A percentile compares a stretch with the other conserved stretches of the same genome.
Conservation (phyloP, 1,140 invertebrate genomes). For the Anoplophora glabripennis region DNA sequence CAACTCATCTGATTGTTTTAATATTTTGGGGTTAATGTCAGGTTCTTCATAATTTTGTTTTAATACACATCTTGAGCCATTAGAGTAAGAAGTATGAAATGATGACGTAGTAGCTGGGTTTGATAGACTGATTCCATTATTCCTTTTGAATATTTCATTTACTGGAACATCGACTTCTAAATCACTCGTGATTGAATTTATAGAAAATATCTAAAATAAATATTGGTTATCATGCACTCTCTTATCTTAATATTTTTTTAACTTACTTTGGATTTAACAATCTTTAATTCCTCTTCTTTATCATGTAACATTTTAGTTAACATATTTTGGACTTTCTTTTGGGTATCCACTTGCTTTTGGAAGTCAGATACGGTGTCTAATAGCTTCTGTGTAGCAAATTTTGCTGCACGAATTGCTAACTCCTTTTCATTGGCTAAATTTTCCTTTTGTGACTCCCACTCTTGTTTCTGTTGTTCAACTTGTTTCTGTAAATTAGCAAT, state of each 20-base stretch:
- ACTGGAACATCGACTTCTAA: not conserved
- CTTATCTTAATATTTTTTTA: not conserved
- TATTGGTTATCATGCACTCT: not conserved
- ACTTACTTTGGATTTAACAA: conserved; percentile 22
- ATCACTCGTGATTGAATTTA: conserved; percentile 15
- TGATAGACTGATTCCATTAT: not conserved
- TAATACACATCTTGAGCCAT: not conserved
- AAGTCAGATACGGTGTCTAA: conserved; percentile 33
- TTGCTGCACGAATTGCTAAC: conserved; percentile 29
- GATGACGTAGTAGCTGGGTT: conserved; percentile 12
- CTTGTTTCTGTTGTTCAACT: conserved; percentile 22
- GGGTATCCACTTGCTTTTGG: conserved; percentile 28
- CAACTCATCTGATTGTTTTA: too few relatives aligned
- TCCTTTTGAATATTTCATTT: conserved; percentile 5
- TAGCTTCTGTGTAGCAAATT: conserved; percentile 35
- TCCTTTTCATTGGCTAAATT: conserved; percentile 30
- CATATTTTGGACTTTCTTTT: conserved; percentile 32
- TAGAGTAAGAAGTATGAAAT: conserved; percentile 15
- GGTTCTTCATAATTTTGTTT: too few relatives aligned
- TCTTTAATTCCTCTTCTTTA: conserved; percentile 31
- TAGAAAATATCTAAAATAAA: conserved; percentile 18
- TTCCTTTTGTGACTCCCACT: conserved; percentile 29
- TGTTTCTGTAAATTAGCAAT: conserved; percentile 24
- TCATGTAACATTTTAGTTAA: conserved; percentile 31
- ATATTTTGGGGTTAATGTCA: too few relatives aligned